Conservation (phyloP, 2,888 invertebrate genomes). For the Cyclophora albipunctata region DNA sequence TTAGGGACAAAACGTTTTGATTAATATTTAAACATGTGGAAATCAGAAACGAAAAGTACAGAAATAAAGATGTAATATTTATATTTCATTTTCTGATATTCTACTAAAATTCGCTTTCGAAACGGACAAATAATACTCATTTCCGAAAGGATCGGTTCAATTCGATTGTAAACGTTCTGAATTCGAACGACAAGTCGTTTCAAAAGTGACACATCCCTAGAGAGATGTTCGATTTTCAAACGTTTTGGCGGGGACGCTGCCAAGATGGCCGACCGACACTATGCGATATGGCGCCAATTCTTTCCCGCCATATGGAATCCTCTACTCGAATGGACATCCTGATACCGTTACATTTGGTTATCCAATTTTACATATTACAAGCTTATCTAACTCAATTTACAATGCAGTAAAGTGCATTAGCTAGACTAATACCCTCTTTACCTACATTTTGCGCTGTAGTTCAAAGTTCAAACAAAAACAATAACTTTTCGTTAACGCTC, state of each 20-base stretch:
- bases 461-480: too few species aligned
- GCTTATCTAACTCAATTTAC: constrained; percentile 17
- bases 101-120: constrained; percentile 1
- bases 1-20: constrained; percentile 16
- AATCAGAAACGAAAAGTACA: constrained; percentile 1
- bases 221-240: constrained; percentile 59
- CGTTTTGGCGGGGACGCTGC: constrained; percentile 29
- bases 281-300: constrained; percentile 66
- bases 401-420: constrained; percentile 1
- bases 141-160: constrained; percentile 34
- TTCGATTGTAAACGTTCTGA: constrained; percentile 22
- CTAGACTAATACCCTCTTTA: neutral
- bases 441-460: too few species aligned
- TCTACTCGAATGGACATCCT: constrained; percentile 58
- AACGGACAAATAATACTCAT: constrained; percentile 14
- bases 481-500: too few species aligned
- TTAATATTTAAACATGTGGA: constrained; percentile 15
- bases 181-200: constrained; percentile 15
- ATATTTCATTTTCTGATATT: neutral
- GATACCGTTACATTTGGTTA: constrained; percentile 47
- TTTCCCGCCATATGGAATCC: constrained; percentile 59
- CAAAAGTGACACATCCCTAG: constrained; percentile 38
- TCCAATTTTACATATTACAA: constrained; percentile 27
- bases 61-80: neutral
- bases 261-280: constrained; percentile 33